Conservation (phyloP, 2,888 invertebrate genomes). For the Ophion ventricosus region DNA sequence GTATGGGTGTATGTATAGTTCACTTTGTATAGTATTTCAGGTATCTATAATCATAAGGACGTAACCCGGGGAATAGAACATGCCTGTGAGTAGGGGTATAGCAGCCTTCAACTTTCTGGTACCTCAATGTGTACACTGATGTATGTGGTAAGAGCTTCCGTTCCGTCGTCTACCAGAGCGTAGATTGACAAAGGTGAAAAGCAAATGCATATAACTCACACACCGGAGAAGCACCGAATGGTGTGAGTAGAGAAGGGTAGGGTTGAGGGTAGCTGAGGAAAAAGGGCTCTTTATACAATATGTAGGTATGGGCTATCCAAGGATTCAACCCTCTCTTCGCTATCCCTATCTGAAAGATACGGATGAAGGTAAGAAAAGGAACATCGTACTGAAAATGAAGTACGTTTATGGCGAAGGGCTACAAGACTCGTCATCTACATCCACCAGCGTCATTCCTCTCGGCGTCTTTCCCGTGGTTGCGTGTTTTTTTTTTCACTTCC, state of each 20-base stretch:
- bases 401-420: conserved; percentile 65
- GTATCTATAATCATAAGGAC: conserved; percentile 8
- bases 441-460: conserved; percentile 35
- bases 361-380: conserved; percentile 39
- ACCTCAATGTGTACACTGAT: not conserved
- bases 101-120: not conserved
- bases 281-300: conserved; percentile 51
- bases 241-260: conserved; percentile 26
- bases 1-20: not conserved
- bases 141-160: conserved; percentile 25
- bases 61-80: not conserved
- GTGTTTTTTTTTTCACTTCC: conserved; percentile 3
- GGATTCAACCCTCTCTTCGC: conserved; percentile 32
- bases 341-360: conserved; percentile 65
- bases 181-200: conserved; percentile 51
- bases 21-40: not conserved
- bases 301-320: conserved; percentile 39
- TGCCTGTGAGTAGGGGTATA: not conserved
- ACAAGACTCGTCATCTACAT: conserved; percentile 44
- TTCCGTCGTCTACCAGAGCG: conserved; percentile 9
- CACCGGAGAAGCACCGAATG: conserved; percentile 56
- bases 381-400: conserved; percentile 68
- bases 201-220: conserved; percentile 42
- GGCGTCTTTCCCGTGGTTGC: conserved; percentile 1
- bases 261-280: conserved; percentile 30